Conservation (phyloP, 2,888 invertebrate genomes). For the Holacanthella duospinosa region DNA sequence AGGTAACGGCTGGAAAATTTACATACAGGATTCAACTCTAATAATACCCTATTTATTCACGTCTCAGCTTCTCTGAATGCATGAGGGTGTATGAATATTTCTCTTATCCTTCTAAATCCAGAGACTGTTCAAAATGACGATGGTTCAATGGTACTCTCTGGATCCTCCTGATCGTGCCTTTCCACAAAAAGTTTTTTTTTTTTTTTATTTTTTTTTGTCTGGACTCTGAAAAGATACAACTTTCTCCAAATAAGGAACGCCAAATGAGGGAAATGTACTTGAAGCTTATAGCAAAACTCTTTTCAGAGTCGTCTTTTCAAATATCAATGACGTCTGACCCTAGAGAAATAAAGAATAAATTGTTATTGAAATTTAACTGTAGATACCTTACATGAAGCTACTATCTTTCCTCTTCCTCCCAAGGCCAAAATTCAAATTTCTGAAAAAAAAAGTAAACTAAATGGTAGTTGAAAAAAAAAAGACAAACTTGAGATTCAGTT, state of each 20-base stretch:
- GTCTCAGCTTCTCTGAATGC: neutral
- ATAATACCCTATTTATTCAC: conserved; percentile 1
- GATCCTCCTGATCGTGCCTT: neutral
- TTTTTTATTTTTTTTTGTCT: too few relatives aligned
- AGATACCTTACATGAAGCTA: neutral
- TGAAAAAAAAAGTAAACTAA: neutral
- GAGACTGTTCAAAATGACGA: neutral
- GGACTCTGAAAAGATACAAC: too few relatives aligned
- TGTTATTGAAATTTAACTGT: neutral
- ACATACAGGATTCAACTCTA: neutral
- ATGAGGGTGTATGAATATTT: neutral
- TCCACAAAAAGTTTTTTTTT: conserved; percentile 3
- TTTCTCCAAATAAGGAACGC: too few relatives aligned
- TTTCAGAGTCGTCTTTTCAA: neutral
- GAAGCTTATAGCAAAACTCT: neutral
- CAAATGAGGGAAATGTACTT: neutral
- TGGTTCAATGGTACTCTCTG: neutral
- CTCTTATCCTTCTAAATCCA: neutral
- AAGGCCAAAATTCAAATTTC: neutral
- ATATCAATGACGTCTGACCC: neutral
- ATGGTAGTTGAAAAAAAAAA: neutral
- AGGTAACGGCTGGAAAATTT: conserved; percentile 6
- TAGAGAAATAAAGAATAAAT: neutral
- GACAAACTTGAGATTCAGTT: neutral
- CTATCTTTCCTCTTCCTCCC: neutral